Conservation (phyloP, 1,140 invertebrate genomes). For the Ditylenchus dipsaci region DNA sequence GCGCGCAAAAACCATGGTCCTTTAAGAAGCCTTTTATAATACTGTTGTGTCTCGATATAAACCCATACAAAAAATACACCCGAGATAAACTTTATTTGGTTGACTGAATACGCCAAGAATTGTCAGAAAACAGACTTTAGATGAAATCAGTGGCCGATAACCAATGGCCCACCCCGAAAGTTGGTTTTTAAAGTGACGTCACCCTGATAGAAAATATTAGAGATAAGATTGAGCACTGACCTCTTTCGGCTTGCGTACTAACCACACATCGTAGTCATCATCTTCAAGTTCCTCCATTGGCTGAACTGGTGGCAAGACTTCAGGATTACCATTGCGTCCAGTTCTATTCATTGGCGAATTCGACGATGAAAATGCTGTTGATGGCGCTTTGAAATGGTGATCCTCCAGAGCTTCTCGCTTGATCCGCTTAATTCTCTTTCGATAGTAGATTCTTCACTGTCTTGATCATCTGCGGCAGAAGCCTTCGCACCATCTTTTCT, state of each 20-base stretch:
- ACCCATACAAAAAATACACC: not conserved
- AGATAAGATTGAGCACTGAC: too few relatives aligned
- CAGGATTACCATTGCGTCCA: constrained; percentile 17
- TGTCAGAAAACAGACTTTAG: not conserved
- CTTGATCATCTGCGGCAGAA: not conserved
- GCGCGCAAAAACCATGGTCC: too few relatives aligned
- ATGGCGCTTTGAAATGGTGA: not conserved
- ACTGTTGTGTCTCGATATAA: not conserved
- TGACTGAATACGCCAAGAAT: too few relatives aligned
- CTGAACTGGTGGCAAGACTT: not conserved
- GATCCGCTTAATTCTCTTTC: not conserved
- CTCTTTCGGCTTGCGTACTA: constrained; percentile 21
- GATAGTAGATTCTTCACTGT: not conserved
- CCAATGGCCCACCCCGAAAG: too few relatives aligned
- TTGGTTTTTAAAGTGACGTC: too few relatives aligned
- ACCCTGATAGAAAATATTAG: too few relatives aligned
- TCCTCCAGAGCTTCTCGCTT: constrained; percentile 1
- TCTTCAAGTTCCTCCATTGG: not conserved
- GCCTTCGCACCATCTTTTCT: too few relatives aligned
- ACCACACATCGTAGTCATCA: constrained; percentile 6
- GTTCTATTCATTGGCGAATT: not conserved
- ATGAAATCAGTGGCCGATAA: too few relatives aligned
- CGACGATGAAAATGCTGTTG: not conserved
- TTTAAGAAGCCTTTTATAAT: too few relatives aligned
- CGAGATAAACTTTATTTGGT: too few relatives aligned